Evolutionary conservation across 30 jellyfish, hydroid and myxozoan species (phyloP), one percentile per base, ranked within the genome.

Genomic region (Clytia hemisphaerica): DNA sequence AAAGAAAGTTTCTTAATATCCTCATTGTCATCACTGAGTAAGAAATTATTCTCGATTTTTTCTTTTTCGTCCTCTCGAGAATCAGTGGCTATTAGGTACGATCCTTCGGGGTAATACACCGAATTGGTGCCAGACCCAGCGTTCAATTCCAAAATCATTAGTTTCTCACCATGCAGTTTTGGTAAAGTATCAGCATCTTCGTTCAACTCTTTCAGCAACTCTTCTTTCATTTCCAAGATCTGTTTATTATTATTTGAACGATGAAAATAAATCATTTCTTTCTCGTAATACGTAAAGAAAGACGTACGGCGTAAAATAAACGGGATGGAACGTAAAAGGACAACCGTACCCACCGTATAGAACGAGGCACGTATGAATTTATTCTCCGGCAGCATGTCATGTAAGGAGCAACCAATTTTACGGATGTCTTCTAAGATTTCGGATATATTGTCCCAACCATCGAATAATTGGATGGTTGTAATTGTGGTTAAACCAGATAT

Each of bases 401-500:
- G 81, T 2, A 69, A 42, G 76, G 76, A 69, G 54, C 77, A 45
- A 18, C 37, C 50, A 45, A 69, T 37, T 7, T 49, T 69, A n/a
- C 37, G 29, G 60, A 69, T 28, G 51, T 69, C 81, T 4, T 47
- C 75, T 18, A 69, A 49, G 6, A 69, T 29, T 16, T 69, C 81
- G 16, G 38, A n/a, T 4, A 57, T 28, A 21, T 57, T 57, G 12
- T 69, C 77, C 81, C 58, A 33, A n/a, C 81, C 81, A 28, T 69
- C 81, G 30, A 69, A 69, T 31, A 69, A 24, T 16, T 45, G 46
- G 3, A 69, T 18, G 3, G 81, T 69, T 2, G 81, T 69, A 54
- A 69, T 49, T 18, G 81, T 69, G 5, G 81, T 69, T 71, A 69
- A 4, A 1, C 81, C 81, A 69, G 81, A 69, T 6, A 69, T 32